These are phyloP conservation scores for Chrysolina oricalcia DNA, from an alignment of 2,888 invertebrate genomes.

Conservation along the genomic window DNA sequence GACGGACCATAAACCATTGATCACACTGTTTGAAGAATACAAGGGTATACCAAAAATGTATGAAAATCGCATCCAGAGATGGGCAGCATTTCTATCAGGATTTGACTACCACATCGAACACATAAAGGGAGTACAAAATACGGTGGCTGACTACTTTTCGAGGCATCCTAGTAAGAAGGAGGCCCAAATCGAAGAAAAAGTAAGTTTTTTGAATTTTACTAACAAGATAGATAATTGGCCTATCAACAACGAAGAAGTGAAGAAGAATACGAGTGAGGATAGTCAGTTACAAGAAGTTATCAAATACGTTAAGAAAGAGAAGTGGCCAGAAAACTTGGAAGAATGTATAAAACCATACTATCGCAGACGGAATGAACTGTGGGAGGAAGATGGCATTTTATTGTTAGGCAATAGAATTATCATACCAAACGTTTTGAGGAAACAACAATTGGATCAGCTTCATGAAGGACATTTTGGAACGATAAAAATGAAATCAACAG, in stretches of 20 bases:
- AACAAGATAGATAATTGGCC: slow-evolving; percentile 30
- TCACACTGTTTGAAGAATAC: slow-evolving; percentile 44
- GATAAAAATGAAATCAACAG: slow-evolving; percentile 38
- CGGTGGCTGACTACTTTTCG: slow-evolving; percentile 42
- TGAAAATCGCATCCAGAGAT: slow-evolving; percentile 62
- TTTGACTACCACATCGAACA: slow-evolving; percentile 43
- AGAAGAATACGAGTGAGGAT: slow-evolving; percentile 22
- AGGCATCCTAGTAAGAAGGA: slow-evolving; percentile 29
- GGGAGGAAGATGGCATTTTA: slow-evolving; percentile 27
- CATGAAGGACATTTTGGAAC: slow-evolving; percentile 40
- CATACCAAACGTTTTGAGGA: slow-evolving; percentile 31
- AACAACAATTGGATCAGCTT: slow-evolving; percentile 37
- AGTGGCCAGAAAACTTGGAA: slow-evolving; percentile 26
- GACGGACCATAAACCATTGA: slow-evolving; percentile 22
- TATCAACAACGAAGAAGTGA: slow-evolving; percentile 34
- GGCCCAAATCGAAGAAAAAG: slow-evolving; percentile 29
- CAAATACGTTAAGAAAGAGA: slow-evolving; percentile 16
- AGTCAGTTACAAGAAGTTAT: slow-evolving; percentile 14
- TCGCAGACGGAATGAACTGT: slow-evolving; percentile 34
- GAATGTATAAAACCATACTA: slow-evolving; percentile 36
- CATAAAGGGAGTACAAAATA: slow-evolving; percentile 41
- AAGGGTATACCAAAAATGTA: slow-evolving; percentile 62
- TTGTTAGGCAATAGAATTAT: slow-evolving; percentile 41
- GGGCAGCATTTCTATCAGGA: slow-evolving; percentile 50
- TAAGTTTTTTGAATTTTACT: slow-evolving; percentile 38